Conservation (phyloP, 2,797 vertebrate species). For the Danio tinwini region DNA sequence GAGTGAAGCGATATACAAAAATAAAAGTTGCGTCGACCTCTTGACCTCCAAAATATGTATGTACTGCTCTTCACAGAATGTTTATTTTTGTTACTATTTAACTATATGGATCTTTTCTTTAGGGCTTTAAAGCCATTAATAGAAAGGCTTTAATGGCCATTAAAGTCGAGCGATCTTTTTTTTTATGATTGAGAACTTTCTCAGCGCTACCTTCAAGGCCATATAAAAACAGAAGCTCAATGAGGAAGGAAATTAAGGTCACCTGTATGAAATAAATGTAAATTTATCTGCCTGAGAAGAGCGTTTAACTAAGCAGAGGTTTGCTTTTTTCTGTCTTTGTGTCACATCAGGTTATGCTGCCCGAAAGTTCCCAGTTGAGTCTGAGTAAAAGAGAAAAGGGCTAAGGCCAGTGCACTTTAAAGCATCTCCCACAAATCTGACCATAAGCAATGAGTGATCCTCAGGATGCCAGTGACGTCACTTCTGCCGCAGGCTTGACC, state of each 20-base stretch:
- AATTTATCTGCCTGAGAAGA: neutral
- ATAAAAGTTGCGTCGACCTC: neutral
- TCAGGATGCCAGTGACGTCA: constrained; percentile 54
- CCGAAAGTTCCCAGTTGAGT: constrained; percentile 63
- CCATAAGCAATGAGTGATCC: constrained; percentile 61
- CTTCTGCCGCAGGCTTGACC: constrained; percentile 31
- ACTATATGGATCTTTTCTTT: constrained; percentile 31
- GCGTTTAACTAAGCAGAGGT: neutral
- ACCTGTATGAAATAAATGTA: neutral
- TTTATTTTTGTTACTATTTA: constrained; percentile 18
- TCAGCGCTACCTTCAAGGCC: neutral
- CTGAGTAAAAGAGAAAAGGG: constrained; percentile 69
- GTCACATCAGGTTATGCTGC: constrained; percentile 66
- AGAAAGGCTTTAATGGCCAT: constrained; percentile 21
- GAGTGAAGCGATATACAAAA: neutral
- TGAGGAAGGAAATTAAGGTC: neutral
- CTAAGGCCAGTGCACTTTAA: constrained; percentile 50
- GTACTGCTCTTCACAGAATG: constrained; percentile 10
- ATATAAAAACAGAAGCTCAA: neutral
- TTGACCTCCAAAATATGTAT: neutral
- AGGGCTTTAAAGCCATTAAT: constrained; percentile 24
- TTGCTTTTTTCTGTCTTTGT: constrained; percentile 9
- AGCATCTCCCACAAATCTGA: neutral
- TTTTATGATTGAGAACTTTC: constrained; percentile 6
- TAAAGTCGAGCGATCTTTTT: neutral